These are phyloP conservation scores for Halcyon badia DNA, from an alignment of 2,797 vertebrate genomes.

Conservation along the genomic window DNA sequence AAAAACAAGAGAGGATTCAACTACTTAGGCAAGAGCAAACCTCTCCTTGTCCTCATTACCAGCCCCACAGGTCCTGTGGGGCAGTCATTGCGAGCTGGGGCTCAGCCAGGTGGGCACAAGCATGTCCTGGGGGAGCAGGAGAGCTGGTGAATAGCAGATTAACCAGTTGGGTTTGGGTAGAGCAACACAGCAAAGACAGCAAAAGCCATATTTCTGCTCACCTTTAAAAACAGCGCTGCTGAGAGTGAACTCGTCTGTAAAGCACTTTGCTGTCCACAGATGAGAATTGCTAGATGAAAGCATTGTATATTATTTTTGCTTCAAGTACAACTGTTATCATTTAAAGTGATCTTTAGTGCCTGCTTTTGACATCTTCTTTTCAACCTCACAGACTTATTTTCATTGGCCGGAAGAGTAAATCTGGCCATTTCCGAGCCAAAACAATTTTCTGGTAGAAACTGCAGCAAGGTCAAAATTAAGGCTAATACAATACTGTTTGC, in stretches of 20 bases:
- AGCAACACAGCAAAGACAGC: background rate
- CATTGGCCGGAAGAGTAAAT: background rate
- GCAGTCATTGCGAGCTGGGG: background rate
- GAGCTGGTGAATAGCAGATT: background rate
- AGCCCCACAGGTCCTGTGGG: accelerated
- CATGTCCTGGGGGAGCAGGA: background rate
- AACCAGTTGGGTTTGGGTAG: background rate
- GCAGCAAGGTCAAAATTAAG: conserved; percentile 6
- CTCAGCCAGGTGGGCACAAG: background rate
- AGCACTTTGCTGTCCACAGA: conserved; percentile 10
- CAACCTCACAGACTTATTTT: conserved; percentile 26
- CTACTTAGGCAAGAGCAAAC: background rate
- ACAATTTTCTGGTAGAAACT: conserved; percentile 24
- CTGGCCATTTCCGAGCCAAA: background rate
- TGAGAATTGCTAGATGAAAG: conserved; percentile 41
- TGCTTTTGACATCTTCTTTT: conserved; percentile 51
- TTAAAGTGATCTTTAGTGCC: conserved; percentile 41
- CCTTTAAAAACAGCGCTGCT: background rate
- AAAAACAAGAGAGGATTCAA: background rate
- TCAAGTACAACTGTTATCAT: conserved; percentile 20
- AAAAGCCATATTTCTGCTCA: background rate
- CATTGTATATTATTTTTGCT: conserved; percentile 30
- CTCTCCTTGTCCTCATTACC: accelerated
- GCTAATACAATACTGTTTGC: background rate
- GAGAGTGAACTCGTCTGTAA: background rate